A percentile compares a stretch with the other conserved stretches of the same genome.
Evolutionary conservation across 2,888 invertebrate genomes (phyloP).

Genomic region (Itoplectis maculator): DNA sequence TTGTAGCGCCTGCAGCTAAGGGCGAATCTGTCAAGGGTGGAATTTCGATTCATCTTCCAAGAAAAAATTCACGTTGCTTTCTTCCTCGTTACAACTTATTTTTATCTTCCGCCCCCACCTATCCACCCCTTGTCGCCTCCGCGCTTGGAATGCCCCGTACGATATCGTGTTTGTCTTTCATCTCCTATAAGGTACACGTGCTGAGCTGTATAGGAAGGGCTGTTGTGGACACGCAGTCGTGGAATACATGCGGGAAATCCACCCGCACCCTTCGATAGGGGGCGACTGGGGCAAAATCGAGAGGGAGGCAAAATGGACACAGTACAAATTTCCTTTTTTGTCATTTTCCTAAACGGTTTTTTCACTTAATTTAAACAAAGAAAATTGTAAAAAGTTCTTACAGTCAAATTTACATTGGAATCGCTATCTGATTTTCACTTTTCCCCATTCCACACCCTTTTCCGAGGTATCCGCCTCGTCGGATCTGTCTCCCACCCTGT

Average conservation of each 20-base stretch:
- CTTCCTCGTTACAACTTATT: conserved; percentile 17
- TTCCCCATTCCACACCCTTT: too few species aligned
- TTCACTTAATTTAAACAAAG: too few species aligned
- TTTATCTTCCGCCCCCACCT: conserved; percentile 3
- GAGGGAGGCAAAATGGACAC: too few species aligned
- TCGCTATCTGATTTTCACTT: too few species aligned
- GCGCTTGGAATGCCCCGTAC: conserved; percentile 1
- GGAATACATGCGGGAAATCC: background rate
- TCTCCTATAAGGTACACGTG: conserved; percentile 21
- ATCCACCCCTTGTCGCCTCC: too few species aligned
- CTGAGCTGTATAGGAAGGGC: background rate
- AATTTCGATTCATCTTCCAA: conserved; percentile 33
- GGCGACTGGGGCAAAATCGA: too few species aligned
- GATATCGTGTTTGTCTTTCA: conserved; percentile 51
- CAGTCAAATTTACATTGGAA: too few species aligned
- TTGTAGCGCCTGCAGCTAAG: background rate
- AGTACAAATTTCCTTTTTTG: too few species aligned
- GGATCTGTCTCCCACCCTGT: too few species aligned
- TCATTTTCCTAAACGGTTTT: too few species aligned
- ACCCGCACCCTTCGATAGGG: conserved; percentile 1
- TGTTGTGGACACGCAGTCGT: background rate
- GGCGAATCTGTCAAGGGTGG: background rate
- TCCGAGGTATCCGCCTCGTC: too few species aligned
- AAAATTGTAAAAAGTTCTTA: too few species aligned
- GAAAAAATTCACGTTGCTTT: conserved; percentile 1